Conservation (phyloP, 2,888 invertebrate genomes). For the Rhaphigaster nebulosa region DNA sequence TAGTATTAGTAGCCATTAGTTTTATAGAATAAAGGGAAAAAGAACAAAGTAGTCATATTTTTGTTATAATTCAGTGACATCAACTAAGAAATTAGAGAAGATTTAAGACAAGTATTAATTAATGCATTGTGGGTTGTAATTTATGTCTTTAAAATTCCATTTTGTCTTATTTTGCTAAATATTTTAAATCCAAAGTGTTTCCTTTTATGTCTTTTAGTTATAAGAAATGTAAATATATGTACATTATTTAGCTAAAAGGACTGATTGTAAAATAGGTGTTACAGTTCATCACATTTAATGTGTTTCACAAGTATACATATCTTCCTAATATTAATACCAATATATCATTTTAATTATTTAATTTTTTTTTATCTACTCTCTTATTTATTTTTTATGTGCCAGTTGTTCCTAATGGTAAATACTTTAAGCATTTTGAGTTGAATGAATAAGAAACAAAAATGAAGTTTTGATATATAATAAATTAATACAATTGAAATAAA, state of each 20-base stretch:
- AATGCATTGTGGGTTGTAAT: neutral
- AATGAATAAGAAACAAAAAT: neutral
- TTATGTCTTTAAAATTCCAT: neutral
- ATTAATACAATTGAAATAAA: neutral
- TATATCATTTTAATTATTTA: neutral
- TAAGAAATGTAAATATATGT: conserved; percentile 5
- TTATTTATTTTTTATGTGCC: neutral
- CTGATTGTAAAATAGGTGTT: neutral
- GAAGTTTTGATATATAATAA: neutral
- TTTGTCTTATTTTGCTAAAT: neutral
- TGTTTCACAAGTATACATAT: neutral
- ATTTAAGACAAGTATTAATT: neutral
- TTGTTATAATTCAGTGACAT: neutral
- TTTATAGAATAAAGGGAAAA: neutral
- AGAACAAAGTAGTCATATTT: neutral
- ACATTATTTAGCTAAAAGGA: neutral
- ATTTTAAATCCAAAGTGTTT: neutral
- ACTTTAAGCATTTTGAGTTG: neutral
- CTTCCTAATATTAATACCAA: neutral
- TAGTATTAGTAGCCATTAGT: neutral
- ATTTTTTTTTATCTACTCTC: neutral
- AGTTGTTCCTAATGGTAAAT: neutral
- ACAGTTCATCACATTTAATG: neutral
- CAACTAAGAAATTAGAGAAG: neutral
- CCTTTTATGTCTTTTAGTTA: neutral